Evolutionary conservation across 1,140 invertebrate species (phyloP), one percentile per base, ranked within the genome.

Genomic region (Microplitis mediator): DNA sequence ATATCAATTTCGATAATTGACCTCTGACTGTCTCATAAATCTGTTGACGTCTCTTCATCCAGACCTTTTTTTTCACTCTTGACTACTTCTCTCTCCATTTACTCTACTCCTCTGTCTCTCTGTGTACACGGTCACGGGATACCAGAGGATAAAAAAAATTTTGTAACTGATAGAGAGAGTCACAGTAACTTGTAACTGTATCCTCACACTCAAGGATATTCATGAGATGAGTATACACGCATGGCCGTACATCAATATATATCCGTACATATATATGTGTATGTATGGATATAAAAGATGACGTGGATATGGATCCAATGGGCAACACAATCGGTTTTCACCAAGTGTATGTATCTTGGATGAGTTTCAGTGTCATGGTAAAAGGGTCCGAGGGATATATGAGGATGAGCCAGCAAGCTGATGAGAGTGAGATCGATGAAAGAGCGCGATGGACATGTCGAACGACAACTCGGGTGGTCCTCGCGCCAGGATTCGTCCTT

Each of bases 1-100:
- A 72, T 72, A 72, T 72, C 70, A 72, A 72, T 72, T 72, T 72
- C 70, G 52, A 72, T 72, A 72, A 54, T 72, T 72, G 70, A 72
- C 70, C 70, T 72, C 62, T 32, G 63, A 54, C 63, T 65, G 35
- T 45, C 63, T 72, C 70, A 72, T 66, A 66, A 72, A 72, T 74
- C 62, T 51, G 39, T 60, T 70, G 68, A 62, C 67, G 51, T 74
- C 62, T 60, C 60, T 65, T 69, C 62, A 70, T 69, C 39, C 11
- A 36, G 34, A 39, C 11, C 62, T 72, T 34, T 31, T 39, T 34
- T 68, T 68, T 54, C 16, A 35, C 62, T 32, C 61, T 51, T 45
- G 16, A 52, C 34, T 32, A n/a, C 52, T n/a, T 9, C 32, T 35
- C 9, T 32, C 5, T 67, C 0, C 6, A 9, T 16, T 8, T 23